These are phyloP conservation scores for Strigops habroptila DNA, from an alignment of 2,113 vertebrate species.

Conservation along the genomic window DNA sequence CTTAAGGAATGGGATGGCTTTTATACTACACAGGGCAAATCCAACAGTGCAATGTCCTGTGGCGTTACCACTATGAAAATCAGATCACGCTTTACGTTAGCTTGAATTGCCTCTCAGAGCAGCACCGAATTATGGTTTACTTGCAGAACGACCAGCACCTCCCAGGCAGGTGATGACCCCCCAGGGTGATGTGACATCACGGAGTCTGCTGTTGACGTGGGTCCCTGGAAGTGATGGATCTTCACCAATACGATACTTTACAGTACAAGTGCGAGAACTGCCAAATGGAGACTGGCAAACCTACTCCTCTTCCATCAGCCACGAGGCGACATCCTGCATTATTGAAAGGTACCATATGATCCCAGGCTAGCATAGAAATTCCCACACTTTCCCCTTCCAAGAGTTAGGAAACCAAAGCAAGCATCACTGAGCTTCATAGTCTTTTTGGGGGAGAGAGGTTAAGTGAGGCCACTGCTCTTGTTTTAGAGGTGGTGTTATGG, in stretches of 20 bases:
- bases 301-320: conserved; percentile 84
- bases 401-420: neutral
- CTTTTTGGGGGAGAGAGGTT: neutral
- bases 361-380: neutral
- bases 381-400: neutral
- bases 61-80: neutral
- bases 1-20: neutral
- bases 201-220: conserved; percentile 84
- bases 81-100: accelerated
- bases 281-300: conserved; percentile 81
- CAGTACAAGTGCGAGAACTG: conserved; percentile 85
- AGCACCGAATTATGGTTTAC: neutral
- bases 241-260: conserved; percentile 90
- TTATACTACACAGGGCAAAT: neutral
- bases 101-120: neutral
- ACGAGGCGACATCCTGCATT: conserved; percentile 80
- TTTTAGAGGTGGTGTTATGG: neutral
- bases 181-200: conserved; percentile 83
- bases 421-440: neutral
- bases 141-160: conserved; percentile 88
- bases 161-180: conserved; percentile 82
- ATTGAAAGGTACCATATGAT: conserved; percentile 77
- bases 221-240: conserved; percentile 85
- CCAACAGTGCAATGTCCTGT: neutral
- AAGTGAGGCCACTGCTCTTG: neutral